Evolutionary conservation across 2,888 invertebrate species (phyloP).

Genomic region (Beris chalybata): DNA sequence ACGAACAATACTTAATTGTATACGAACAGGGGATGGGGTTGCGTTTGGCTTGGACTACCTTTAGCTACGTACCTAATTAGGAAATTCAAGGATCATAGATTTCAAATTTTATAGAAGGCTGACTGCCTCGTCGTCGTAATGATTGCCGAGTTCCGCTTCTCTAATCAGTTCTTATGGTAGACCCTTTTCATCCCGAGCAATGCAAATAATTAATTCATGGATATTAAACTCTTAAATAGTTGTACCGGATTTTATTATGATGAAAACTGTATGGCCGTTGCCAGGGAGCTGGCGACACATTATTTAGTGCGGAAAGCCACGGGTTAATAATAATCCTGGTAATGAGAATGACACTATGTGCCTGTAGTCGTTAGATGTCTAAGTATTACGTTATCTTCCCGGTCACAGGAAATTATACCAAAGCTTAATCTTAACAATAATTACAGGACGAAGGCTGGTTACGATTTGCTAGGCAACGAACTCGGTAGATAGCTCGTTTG

Average conservation of each 20-base stretch:
- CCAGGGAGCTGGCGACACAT: no score
- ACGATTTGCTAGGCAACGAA: background rate
- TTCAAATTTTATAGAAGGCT: slow-evolving; percentile 25
- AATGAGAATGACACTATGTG: no score
- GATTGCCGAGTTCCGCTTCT: slow-evolving; percentile 19
- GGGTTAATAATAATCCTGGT: no score
- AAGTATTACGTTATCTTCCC: background rate
- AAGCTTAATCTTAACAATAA: slow-evolving; percentile 26
- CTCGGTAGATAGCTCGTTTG: slow-evolving; percentile 18
- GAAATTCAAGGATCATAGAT: slow-evolving; percentile 32
- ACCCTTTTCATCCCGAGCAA: slow-evolving; percentile 24
- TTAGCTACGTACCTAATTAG: slow-evolving; percentile 12
- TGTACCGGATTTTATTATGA: no score
- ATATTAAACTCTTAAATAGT: slow-evolving; percentile 2
- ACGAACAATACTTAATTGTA: no score
- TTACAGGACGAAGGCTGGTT: background rate
- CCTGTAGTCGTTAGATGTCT: background rate
- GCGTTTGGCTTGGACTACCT: no score
- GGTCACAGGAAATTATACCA: slow-evolving; percentile 24
- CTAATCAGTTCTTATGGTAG: slow-evolving; percentile 29
- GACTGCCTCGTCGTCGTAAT: slow-evolving; percentile 14
- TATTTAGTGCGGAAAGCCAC: no score
- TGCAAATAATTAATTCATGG: slow-evolving; percentile 27
- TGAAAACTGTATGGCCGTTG: no score
- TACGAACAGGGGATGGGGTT: no score